These are phyloP conservation scores for Podarcis muralis DNA, from an alignment of 2,113 vertebrate species.

Conservation along the genomic window DNA sequence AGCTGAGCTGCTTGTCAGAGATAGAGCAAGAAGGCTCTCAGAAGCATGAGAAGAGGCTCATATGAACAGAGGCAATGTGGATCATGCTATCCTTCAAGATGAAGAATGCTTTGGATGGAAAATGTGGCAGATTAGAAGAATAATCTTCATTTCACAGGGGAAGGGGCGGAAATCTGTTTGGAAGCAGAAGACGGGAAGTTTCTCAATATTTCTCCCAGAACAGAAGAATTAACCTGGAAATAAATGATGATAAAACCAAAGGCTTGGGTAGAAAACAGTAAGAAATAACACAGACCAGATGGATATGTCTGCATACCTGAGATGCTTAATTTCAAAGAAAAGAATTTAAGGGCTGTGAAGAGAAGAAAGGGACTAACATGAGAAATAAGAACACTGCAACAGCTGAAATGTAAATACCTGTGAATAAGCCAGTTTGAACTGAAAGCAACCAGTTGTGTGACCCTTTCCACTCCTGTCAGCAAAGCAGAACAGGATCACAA, in stretches of 20 bases:
- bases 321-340: neutral
- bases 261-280: neutral
- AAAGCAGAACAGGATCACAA: neutral
- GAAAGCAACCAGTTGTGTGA: neutral
- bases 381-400: neutral
- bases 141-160: neutral
- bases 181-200: neutral
- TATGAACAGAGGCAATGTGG: neutral
- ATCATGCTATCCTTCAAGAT: neutral
- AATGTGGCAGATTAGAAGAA: neutral
- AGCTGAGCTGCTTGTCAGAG: neutral
- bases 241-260: conserved; percentile 5
- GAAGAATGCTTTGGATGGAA: neutral
- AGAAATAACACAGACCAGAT: neutral
- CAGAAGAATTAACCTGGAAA: neutral
- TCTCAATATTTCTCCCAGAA: neutral
- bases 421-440: too few species aligned
- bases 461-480: neutral
- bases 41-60: neutral
- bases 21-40: neutral
- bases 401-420: neutral
- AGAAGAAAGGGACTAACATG: neutral
- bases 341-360: neutral
- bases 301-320: neutral
- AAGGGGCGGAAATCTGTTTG: neutral